Percentiles rank a stretch among this genome's conserved stretches.
Conservation (phyloP, 2,888 invertebrate genomes). For the Metacarcinus magister region DNA sequence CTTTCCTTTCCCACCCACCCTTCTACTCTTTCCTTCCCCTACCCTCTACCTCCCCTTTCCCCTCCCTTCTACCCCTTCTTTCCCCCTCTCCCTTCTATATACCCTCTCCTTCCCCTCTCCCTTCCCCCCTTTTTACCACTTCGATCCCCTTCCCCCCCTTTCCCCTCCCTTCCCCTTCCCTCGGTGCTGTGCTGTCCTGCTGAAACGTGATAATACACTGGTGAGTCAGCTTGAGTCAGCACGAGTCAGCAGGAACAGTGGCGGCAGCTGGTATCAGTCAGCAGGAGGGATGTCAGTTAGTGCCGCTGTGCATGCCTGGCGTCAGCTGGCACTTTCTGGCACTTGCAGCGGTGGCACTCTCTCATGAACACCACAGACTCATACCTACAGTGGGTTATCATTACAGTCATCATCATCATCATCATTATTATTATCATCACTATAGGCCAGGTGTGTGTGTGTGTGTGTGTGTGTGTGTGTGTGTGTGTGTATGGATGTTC, state of each 20-base stretch:
- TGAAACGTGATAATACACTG: neutral
- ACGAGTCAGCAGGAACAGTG: neutral
- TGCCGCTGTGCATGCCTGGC: neutral
- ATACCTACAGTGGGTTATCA: too few relatives aligned
- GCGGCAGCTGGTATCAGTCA: neutral
- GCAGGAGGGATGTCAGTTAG: neutral
- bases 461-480: too few relatives aligned
- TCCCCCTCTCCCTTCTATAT: neutral
- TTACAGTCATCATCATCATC: neutral
- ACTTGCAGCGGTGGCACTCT: neutral
- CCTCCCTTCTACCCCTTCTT: neutral
- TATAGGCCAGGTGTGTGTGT: too few relatives aligned
- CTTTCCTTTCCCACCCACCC: neutral
- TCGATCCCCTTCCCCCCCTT: neutral
- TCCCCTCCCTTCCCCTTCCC: neutral
- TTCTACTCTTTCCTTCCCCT: neutral
- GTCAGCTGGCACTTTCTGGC: neutral
- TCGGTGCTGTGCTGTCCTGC: neutral
- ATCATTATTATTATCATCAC: neutral
- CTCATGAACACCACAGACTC: neutral
- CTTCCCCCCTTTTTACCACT: neutral
- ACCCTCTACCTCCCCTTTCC: neutral
- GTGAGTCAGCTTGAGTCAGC: neutral
- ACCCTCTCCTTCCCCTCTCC: neutral
- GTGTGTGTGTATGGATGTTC: too few relatives aligned